Base-by-base conservation (phyloP, 2,113 vertebrate genomes). In the Balaeniceps rex region DNA sequence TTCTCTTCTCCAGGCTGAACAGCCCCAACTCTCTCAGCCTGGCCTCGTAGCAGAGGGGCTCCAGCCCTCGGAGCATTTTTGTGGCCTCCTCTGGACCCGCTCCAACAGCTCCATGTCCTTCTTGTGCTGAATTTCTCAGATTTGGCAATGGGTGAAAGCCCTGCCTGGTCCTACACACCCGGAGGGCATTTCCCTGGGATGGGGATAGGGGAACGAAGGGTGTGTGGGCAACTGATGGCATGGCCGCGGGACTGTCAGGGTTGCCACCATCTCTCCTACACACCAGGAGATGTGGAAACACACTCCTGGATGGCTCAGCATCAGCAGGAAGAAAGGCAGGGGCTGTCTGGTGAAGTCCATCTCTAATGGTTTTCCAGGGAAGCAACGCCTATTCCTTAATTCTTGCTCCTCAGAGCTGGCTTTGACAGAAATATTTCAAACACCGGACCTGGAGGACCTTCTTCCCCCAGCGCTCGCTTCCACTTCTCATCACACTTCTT, bases 171-270 rank as follows among this genome's bases (percentile, higher is more conserved):
- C 68, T 76, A 23, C 55, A 7, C 12, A 29, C 23, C 51, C 1
- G 6, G 15, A 72, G 34, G 25, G 44, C 29, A 34, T 46, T 87
- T 75, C 68, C 57, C 61, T 46, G 72, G 40, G 33, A 19, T 42
- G 31, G 31, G n/a, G 7, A n/a, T 0, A 19, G 17, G 14, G 38
- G 66, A 38, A 49, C 0, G 5, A 26, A 58, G 33, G 36, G 18
- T 6, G 4, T 9, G 13, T 15, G 36, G 46, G 36, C 1, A 11
- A 47, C 19, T 1, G 2, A 8, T n/a, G 60, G 34, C 22, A 13
- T 1, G 26, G 40, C 51, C 63, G 13, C 9, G 34, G 72, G 21
- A 42, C 47, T 33, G 13, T 5, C 44, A n/a, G 36, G 51, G 23
- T 61, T 54, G 10, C 66, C 60, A 54, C 29, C 38, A 6, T 19